These are phyloP conservation scores for Nettapus auritus DNA, from an alignment of 2,113 vertebrate genomes.

Conservation along the genomic window DNA sequence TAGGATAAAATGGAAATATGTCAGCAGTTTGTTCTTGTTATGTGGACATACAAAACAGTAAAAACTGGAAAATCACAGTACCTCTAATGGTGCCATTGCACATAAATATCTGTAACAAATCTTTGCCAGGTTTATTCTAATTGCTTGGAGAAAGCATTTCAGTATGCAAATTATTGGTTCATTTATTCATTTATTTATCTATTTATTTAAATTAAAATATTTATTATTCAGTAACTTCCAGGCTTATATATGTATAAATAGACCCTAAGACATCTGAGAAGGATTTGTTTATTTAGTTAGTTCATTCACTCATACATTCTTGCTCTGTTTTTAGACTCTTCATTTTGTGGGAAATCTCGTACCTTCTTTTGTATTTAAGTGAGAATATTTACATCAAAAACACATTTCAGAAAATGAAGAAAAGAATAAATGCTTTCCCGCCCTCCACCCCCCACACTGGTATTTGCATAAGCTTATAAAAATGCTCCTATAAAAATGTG, in stretches of 20 bases:
- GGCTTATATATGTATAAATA: not conserved
- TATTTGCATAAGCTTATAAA: not conserved
- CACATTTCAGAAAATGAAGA: not conserved
- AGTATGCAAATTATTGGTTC: not conserved
- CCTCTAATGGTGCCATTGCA: not conserved
- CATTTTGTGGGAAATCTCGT: not conserved
- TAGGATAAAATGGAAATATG: not conserved
- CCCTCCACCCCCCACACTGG: fast-evolving
- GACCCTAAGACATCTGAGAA: not conserved
- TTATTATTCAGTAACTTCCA: not conserved
- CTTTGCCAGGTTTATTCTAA: not conserved
- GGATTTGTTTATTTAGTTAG: not conserved
- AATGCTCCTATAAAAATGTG: not conserved
- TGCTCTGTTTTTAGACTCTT: not conserved
- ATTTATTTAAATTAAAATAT: not conserved
- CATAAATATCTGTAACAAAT: not conserved
- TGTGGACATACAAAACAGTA: not conserved
- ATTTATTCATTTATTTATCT: not conserved
- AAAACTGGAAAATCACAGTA: not conserved
- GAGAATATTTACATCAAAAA: not conserved
- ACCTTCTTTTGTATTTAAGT: not conserved
- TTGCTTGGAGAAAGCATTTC: not conserved
- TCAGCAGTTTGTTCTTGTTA: not conserved
- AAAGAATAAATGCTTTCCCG: not conserved
- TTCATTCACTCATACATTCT: not conserved